Conservation (phyloP, 2,113 vertebrate species). For the rabbit (Oryctolagus cuniculus) region DNA sequence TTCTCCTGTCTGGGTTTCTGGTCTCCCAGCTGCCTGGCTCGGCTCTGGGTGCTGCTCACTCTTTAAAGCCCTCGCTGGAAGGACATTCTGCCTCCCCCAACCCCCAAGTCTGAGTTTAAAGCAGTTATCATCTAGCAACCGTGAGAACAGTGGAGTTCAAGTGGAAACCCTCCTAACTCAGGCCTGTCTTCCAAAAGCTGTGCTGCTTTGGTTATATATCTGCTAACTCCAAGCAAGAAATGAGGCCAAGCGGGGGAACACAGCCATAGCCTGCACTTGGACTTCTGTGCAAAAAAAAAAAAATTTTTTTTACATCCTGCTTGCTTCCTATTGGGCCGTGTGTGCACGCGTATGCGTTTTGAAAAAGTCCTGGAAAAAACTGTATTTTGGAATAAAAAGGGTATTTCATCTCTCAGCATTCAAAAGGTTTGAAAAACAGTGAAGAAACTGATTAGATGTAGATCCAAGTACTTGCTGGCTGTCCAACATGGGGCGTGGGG, state of each 20-base stretch:
- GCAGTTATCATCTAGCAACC: not conserved
- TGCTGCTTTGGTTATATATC: not conserved
- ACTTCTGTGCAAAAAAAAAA: slow-evolving; percentile 14
- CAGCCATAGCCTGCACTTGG: not conserved
- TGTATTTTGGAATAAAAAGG: slow-evolving; percentile 40
- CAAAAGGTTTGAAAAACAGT: slow-evolving; percentile 10
- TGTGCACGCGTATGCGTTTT: not conserved
- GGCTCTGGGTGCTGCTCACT: not conserved
- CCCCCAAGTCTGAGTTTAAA: not conserved
- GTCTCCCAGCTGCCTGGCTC: no score
- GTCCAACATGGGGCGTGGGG: not conserved
- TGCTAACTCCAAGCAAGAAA: slow-evolving; percentile 18
- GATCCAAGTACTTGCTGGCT: slow-evolving; percentile 45
- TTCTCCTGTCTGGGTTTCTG: not conserved
- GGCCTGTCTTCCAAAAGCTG: slow-evolving; percentile 20
- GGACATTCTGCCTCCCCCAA: not conserved
- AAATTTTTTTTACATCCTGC: slow-evolving; percentile 38
- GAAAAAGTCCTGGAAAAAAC: slow-evolving; percentile 58
- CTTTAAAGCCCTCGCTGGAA: not conserved
- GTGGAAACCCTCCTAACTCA: not conserved
- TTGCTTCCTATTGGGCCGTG: not conserved
- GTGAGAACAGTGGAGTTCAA: not conserved
- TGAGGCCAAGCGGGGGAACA: not conserved
- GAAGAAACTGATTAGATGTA: slow-evolving; percentile 42
- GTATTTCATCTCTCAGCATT: slow-evolving; percentile 46